Evolutionary conservation across 2,797 vertebrate genomes (phyloP).

Genomic region (Lindbergichthys nudifrons): DNA sequence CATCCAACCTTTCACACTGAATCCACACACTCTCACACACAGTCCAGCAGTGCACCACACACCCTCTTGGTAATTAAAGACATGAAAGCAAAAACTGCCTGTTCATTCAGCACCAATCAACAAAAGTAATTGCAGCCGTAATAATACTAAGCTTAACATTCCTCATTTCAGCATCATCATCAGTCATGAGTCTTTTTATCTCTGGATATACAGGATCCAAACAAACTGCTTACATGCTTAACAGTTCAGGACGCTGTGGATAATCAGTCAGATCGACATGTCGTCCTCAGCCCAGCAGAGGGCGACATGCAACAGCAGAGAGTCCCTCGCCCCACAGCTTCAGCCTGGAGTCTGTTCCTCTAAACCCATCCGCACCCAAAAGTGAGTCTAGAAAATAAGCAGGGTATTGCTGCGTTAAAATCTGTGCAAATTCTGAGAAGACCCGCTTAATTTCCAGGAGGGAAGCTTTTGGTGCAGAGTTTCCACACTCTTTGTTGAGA

Average conservation of each 20-base stretch:
- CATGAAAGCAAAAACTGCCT: conserved; percentile 65
- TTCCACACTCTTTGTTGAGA: conserved; percentile 43
- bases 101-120: conserved; percentile 75
- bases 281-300: conserved; percentile 78
- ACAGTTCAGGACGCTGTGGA: conserved; percentile 25
- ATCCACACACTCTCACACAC: conserved; percentile 15
- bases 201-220: conserved; percentile 52
- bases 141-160: conserved; percentile 80
- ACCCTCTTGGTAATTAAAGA: conserved; percentile 68
- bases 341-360: conserved; percentile 34
- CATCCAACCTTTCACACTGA: conserved; percentile 6
- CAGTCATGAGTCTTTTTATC: conserved; percentile 61
- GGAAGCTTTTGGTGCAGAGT: conserved; percentile 37
- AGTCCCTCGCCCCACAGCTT: conserved; percentile 22
- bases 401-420: conserved; percentile 75
- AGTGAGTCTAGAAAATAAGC: conserved; percentile 50
- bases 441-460: conserved; percentile 57
- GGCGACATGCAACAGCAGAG: conserved; percentile 52
- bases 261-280: conserved; percentile 25
- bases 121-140: conserved; percentile 66
- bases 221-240: conserved; percentile 64
- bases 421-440: conserved; percentile 76
- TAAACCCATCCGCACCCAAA: conserved; percentile 43
- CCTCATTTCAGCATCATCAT: conserved; percentile 65
- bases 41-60: conserved; percentile 55